Conservation (phyloP, 2,888 invertebrate genomes). For the Euphydryas editha region DNA sequence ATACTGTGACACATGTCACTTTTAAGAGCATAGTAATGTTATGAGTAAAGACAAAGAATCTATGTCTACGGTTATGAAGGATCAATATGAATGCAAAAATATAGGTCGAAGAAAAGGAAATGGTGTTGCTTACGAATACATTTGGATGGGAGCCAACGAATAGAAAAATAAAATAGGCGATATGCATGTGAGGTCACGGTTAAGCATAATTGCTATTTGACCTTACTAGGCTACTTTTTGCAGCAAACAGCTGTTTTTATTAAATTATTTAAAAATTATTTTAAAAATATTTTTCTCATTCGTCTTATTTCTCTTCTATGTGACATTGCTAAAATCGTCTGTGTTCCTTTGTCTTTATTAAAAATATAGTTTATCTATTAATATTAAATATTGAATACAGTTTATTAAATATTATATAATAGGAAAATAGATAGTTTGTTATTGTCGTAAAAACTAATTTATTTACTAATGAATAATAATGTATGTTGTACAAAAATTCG, state of each 20-base stretch:
- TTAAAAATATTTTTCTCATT: too few relatives aligned
- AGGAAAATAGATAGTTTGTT: too few relatives aligned
- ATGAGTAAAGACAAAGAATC: too few relatives aligned
- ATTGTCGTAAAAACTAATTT: too few relatives aligned
- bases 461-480: too few relatives aligned
- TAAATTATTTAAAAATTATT: not conserved
- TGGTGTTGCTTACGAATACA: conserved; percentile 9
- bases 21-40: not conserved
- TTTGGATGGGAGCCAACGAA: conserved; percentile 20
- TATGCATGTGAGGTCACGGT: conserved; percentile 18
- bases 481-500: too few relatives aligned
- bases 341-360: too few relatives aligned
- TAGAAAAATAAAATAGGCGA: conserved; percentile 10
- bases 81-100: conserved; percentile 7
- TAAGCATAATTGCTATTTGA: conserved; percentile 18
- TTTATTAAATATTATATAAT: too few relatives aligned
- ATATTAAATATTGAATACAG: too few relatives aligned
- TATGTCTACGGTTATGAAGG: not conserved
- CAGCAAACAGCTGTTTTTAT: not conserved
- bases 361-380: too few relatives aligned
- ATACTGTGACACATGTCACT: not conserved
- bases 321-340: too few relatives aligned
- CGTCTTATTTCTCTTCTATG: too few relatives aligned
- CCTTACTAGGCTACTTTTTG: not conserved
- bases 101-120: conserved; percentile 9